Evolutionary conservation across 2,797 vertebrate genomes (phyloP), one percentile per base, ranked within the genome.

Genomic region (Etheostoma nigrum): DNA sequence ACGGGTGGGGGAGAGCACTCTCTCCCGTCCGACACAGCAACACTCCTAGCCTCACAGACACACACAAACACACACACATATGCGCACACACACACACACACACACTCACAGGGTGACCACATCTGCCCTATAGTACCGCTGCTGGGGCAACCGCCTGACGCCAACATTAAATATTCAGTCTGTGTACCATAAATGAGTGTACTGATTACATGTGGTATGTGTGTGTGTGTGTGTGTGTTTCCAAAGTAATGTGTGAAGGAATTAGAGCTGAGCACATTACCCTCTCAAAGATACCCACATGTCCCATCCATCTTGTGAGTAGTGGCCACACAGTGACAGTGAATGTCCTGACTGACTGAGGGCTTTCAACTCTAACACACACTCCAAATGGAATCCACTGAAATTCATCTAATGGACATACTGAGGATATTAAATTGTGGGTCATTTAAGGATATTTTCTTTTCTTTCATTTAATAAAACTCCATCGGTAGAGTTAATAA

Each of bases 11-110:
- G 83, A 62, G 81, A 77, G 82, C 83, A 69, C 83, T 84, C 83
- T 81, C 87, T 84, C 88, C 79, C 66, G 64, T 82, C 74, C 67
- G 66, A 88, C 83, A 86, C 88, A 76, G 76, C 88, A 89, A 86
- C 84, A 80, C 82, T 79, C 58, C 81, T 73, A 83, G 59, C 74
- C 78, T 77, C 79, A 14, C 75, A 79, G 45, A 83, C 67, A 30
- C 83, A 77, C 86, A 84, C 86, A 82, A 54, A 87, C 84, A 84
- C 83, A 62, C 67, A 25, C 65, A 81, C 74, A 73, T 70, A 72
- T 44, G 72, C 74, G 5, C 49, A 77, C 74, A 80, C 85, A 77
- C 74, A 80, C 67, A 67, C 36, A 36, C 10, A 72, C 72, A 73
- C 49, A 77, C 74, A 78, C 85, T 76, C 74, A 80, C 67, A 67